Percentiles rank a stretch among this genome's conserved stretches.
phyloP scores from a whole-genome alignment of 2,888 invertebrate species.

The Megamerina dolium region DNA sequence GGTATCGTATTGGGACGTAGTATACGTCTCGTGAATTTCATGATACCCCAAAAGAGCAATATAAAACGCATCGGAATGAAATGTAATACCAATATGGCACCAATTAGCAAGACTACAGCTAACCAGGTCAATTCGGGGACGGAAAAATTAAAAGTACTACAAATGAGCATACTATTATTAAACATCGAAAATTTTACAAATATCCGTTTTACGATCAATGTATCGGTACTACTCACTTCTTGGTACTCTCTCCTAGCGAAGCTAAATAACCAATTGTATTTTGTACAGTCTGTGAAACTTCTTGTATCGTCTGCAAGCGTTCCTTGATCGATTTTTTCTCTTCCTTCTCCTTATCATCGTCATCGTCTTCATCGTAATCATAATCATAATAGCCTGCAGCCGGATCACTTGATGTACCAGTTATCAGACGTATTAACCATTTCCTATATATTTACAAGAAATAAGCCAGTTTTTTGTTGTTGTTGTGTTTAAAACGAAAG shows the following conservation, averaged over 20 bases:
- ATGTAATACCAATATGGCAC: slow-evolving; percentile 75
- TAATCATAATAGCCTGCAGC: slow-evolving; percentile 52
- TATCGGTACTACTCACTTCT: slow-evolving; percentile 71
- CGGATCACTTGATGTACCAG: slow-evolving; percentile 38
- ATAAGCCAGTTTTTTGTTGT: no score
- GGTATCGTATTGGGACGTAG: slow-evolving; percentile 90
- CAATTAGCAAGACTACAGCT: slow-evolving; percentile 71
- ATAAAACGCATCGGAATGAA: slow-evolving; percentile 83
- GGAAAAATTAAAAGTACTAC: slow-evolving; percentile 92
- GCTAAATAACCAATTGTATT: slow-evolving; percentile 92
- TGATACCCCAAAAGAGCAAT: slow-evolving; percentile 88
- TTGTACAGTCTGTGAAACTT: slow-evolving; percentile 94
- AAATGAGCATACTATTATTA: no score
- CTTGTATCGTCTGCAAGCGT: slow-evolving; percentile 89
- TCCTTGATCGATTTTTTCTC: slow-evolving; percentile 94
- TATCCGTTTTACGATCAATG: neutral
- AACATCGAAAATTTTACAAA: neutral
- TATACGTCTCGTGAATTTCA: slow-evolving; percentile 92
- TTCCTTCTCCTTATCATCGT: slow-evolving; percentile 88
- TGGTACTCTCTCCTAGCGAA: slow-evolving; percentile 86
- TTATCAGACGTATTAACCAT: slow-evolving; percentile 46
- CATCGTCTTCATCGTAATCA: slow-evolving; percentile 74
- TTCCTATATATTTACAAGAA: no score
- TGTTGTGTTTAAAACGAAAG: no score
- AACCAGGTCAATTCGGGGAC: slow-evolving; percentile 93